A percentile compares a stretch with the other conserved stretches of the same genome.
Evolutionary conservation across 2,113 vertebrate genomes (phyloP).

Genomic region (Emydura subglobosa): DNA sequence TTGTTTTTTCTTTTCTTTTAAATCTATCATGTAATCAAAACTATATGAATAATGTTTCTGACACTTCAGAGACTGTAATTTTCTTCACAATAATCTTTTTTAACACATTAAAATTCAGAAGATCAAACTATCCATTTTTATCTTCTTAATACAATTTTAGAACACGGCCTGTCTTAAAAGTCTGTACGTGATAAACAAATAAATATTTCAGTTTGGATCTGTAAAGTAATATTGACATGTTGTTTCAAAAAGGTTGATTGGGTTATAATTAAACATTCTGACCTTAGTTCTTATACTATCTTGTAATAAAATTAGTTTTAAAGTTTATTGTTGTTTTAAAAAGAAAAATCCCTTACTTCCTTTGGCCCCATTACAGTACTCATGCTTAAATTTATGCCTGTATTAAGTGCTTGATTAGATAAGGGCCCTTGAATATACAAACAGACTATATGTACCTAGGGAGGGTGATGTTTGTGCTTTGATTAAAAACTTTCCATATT

Average conservation of each 20-base stretch:
- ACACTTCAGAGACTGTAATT: constrained; percentile 84
- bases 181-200: constrained; percentile 79
- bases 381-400: not conserved
- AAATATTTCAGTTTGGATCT: constrained; percentile 83
- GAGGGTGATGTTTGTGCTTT: not conserved
- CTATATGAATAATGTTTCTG: constrained; percentile 83
- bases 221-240: constrained; percentile 84
- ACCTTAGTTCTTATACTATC: constrained; percentile 47
- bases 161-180: constrained; percentile 71
- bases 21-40: constrained; percentile 82
- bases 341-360: not conserved
- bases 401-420: not conserved
- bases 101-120: constrained; percentile 86
- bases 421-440: not conserved
- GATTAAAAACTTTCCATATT: not conserved
- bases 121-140: constrained; percentile 83
- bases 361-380: not conserved
- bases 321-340: constrained; percentile 27
- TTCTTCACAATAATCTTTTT: constrained; percentile 83
- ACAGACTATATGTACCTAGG: not conserved
- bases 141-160: constrained; percentile 74
- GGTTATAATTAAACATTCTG: constrained; percentile 83
- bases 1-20: constrained; percentile 60
- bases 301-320: constrained; percentile 30
- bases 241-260: constrained; percentile 84